phyloP scores from a whole-genome alignment of 2,113 vertebrate species.

The Elachura formosa region DNA sequence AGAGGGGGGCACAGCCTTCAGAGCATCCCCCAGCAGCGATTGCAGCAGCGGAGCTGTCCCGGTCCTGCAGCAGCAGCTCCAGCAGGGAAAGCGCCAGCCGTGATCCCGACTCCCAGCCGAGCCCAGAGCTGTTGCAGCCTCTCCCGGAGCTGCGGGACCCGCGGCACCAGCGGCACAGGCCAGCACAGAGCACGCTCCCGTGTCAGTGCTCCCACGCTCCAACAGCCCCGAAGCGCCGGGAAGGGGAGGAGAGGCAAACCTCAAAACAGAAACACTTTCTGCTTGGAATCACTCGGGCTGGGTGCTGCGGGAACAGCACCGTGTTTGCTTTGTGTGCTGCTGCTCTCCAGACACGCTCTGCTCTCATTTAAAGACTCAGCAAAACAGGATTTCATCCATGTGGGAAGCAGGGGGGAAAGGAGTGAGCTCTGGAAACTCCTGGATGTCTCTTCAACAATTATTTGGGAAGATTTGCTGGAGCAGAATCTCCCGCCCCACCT shows the following conservation, averaged over 20 bases:
- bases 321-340: not conserved
- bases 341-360: not conserved
- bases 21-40: too few species aligned
- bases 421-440: not conserved
- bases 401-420: not conserved
- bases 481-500: not conserved
- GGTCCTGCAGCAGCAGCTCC: not conserved
- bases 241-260: not conserved
- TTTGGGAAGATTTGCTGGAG: not conserved
- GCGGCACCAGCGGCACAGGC: too few species aligned
- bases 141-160: not conserved
- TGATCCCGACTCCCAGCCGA: rapidly evolving
- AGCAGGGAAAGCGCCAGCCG: not conserved
- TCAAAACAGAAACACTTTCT: not conserved
- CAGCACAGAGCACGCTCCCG: not conserved
- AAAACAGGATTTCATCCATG: not conserved
- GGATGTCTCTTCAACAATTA: not conserved
- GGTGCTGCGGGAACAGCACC: not conserved
- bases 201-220: not conserved
- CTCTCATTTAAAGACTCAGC: not conserved
- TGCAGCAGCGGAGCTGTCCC: too few species aligned
- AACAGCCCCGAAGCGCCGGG: not conserved
- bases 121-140: not conserved
- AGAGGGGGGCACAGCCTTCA: not conserved
- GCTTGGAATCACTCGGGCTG: not conserved